Percentiles rank a stretch among this genome's conserved stretches.
phyloP scores from a whole-genome alignment of 2,113 vertebrate species.

The Lanius ludovicianus region DNA sequence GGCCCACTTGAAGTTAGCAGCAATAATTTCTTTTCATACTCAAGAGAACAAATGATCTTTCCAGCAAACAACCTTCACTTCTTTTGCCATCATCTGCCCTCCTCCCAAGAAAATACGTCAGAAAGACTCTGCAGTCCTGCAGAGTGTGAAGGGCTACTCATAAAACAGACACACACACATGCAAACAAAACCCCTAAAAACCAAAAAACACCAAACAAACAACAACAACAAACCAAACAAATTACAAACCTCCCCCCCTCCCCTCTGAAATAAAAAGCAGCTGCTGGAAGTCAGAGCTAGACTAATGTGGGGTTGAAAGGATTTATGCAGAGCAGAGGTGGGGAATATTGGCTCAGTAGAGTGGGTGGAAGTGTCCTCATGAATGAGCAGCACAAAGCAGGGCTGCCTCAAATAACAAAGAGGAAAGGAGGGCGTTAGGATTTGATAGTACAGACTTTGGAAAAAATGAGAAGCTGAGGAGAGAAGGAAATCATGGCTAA shows the following conservation, averaged over 20 bases:
- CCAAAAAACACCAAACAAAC: not conserved
- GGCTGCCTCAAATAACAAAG: slow-evolving; percentile 37
- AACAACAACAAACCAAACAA: not conserved
- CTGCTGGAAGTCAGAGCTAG: slow-evolving; percentile 21
- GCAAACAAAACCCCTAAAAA: not conserved
- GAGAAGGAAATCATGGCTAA: slow-evolving; percentile 42
- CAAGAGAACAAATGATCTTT: not conserved
- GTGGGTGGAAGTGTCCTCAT: slow-evolving; percentile 51
- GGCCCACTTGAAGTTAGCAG: not conserved
- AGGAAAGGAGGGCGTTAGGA: not conserved
- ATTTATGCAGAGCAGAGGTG: slow-evolving; percentile 42
- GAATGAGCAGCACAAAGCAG: not conserved
- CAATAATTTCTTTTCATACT: not conserved
- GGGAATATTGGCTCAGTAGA: slow-evolving; percentile 5
- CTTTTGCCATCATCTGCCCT: not conserved
- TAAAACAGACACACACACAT: not conserved
- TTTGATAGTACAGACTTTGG: slow-evolving; percentile 43
- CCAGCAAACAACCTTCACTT: not conserved
- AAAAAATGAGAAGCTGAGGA: slow-evolving; percentile 16
- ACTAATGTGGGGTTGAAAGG: slow-evolving; percentile 12
- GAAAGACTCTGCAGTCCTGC: not conserved
- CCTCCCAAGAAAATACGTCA: not conserved
- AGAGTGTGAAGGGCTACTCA: not conserved
- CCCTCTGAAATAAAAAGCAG: not conserved
- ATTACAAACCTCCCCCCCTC: not conserved